phyloP scores from a whole-genome alignment of 2,888 invertebrate species.

The Euphydryas editha region DNA sequence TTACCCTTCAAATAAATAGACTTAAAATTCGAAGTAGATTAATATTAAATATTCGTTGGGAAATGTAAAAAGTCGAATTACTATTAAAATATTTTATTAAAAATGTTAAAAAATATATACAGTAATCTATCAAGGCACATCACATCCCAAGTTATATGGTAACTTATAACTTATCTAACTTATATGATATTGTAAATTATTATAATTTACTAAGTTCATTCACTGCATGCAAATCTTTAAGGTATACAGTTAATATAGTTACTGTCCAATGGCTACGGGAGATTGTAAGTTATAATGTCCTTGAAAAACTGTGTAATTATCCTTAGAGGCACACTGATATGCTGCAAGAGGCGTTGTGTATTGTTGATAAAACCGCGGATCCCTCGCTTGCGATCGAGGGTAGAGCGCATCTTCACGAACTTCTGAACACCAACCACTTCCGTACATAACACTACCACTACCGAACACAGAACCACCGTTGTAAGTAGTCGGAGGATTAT shows the following conservation, averaged over 20 bases:
- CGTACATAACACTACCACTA: conserved; percentile 56
- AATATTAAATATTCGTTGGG: neutral
- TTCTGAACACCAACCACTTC: conserved; percentile 68
- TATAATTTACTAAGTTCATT: conserved; percentile 10
- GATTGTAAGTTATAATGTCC: conserved; percentile 79
- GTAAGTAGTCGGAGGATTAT: conserved; percentile 54
- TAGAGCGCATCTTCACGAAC: conserved; percentile 68
- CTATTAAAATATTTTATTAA: conserved; percentile 29
- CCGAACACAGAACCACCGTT: conserved; percentile 60
- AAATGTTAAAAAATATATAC: conserved; percentile 29
- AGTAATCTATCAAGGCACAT: conserved; percentile 37
- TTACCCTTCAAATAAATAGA: neutral
- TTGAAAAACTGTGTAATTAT: conserved; percentile 77
- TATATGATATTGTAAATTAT: conserved; percentile 9
- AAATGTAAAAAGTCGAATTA: conserved; percentile 6
- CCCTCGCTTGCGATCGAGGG: conserved; percentile 59
- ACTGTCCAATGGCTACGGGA: conserved; percentile 77
- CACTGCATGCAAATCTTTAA: conserved; percentile 16
- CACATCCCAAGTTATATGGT: conserved; percentile 41
- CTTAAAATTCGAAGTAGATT: neutral
- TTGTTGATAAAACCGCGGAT: conserved; percentile 72
- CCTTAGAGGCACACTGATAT: conserved; percentile 77
- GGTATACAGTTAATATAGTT: conserved; percentile 31
- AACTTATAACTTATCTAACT: conserved; percentile 33
- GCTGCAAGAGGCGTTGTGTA: conserved; percentile 65